These are phyloP conservation scores for Brachionus sp. DNA, from an alignment of 1,140 invertebrate species.

Conservation along the genomic window DNA sequence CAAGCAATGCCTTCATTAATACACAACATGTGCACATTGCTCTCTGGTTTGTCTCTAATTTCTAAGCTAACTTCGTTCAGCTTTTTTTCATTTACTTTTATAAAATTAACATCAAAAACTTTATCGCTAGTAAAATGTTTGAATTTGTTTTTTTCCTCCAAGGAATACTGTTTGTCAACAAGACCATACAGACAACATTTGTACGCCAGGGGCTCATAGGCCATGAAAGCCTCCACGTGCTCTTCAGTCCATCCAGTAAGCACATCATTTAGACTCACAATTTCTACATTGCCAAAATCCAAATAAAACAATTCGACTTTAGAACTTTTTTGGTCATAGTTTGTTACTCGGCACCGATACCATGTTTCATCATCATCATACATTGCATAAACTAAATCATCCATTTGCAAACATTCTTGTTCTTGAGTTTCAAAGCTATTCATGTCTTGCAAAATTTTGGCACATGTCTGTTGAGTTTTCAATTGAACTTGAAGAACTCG, in stretches of 20 bases:
- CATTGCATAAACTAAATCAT: neutral
- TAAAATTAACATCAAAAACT: conserved; percentile 12
- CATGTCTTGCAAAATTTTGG: neutral
- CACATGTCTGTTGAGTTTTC: neutral
- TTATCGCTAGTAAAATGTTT: neutral
- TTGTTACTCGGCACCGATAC: neutral
- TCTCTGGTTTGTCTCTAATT: neutral
- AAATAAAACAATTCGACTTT: neutral
- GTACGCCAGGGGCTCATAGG: neutral
- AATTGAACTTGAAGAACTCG: neutral
- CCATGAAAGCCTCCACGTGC: neutral
- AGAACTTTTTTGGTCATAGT: neutral
- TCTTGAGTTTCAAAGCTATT: neutral
- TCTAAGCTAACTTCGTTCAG: neutral
- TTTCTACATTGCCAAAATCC: conserved; percentile 35
- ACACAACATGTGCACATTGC: neutral
- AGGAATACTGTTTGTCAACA: neutral
- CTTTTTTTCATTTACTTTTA: neutral
- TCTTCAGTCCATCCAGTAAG: neutral
- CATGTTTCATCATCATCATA: conserved; percentile 24
- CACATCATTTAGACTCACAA: neutral
- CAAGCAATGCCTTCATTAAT: neutral
- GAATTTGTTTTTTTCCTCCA: neutral
- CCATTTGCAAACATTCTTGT: neutral
- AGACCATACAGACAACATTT: neutral